Base-by-base conservation (phyloP, 2,113 vertebrate genomes). In the Copsychus sechellarum region DNA sequence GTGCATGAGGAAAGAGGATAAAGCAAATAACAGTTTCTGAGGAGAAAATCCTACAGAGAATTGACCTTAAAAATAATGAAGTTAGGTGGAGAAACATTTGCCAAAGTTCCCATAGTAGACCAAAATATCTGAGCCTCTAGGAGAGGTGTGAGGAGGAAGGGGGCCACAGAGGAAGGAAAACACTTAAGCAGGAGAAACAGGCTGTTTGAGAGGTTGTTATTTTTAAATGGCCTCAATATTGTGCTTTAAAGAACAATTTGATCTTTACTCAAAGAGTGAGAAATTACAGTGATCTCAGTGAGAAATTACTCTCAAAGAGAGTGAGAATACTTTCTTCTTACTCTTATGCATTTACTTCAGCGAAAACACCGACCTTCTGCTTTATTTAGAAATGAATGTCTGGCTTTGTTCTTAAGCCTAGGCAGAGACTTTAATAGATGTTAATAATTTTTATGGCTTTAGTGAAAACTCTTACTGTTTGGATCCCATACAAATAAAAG, bases 401-500 rank as follows among this genome's bases (percentile, higher is more conserved):
- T 77, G 54, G 26, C 10, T 87, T 81, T 71, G 14, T 57, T 91
- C 48, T 40, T 81, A 82, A 71, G 33, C 29, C 25, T 72, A 48
- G n/a, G 33, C 58, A 71, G 40, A 58, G 34, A 64, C 36, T 89
- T 90, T 84, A 92, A 45, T 47, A 73, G 50, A 91, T 45, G 42
- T 66, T 87, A 88, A 91, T 90, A 87, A 94, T 72, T 26, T 88
- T 77, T 70, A 86, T 67, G 45, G 65, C 31, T 86, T 90, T 74
- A 94, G 73, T 78, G 76, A 83, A 88, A 96, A 92, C 88, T 96
- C 82, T 89, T 96, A 93, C 69, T 95, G 67, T 97, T 97, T 97
- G 96, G 94, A 91, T 92, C 65, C 48, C 86, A 96, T 90, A 96
- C 84, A 95, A 96, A 97, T 94, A 84, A 92, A 92, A 95, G 65